Percentiles rank a stretch among this genome's conserved stretches.
Conservation (phyloP, 2,113 vertebrate genomes). For the Dicentrarchus labrax region DNA sequence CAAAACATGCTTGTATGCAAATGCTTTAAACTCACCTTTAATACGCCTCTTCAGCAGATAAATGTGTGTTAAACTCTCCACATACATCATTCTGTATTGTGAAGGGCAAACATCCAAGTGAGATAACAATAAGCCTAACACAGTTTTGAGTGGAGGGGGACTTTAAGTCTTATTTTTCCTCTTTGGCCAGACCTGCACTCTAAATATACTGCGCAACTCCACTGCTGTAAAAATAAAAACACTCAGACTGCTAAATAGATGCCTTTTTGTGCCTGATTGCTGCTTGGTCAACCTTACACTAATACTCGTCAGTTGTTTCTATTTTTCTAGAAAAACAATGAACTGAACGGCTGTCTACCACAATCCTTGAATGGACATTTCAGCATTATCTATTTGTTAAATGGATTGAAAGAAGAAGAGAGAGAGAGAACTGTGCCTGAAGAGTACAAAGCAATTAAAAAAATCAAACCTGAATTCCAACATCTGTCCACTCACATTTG, state of each 20-base stretch:
- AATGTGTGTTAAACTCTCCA: not conserved
- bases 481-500: constrained; percentile 97
- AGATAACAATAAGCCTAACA: not conserved
- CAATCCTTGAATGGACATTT: constrained; percentile 15
- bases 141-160: not conserved
- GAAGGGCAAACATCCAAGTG: not conserved
- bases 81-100: not conserved
- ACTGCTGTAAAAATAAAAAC: constrained; percentile 52
- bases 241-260: constrained; percentile 45
- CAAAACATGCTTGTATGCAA: no score
- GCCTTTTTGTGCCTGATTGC: constrained; percentile 64
- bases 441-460: constrained; percentile 96
- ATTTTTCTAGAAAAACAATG: constrained; percentile 40
- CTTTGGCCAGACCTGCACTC: not conserved
- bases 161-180: not conserved
- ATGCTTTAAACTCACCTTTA: no score
- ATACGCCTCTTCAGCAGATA: not conserved
- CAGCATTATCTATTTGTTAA: constrained; percentile 41
- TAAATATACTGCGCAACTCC: not conserved
- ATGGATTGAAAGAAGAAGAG: constrained; percentile 40
- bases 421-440: constrained; percentile 40
- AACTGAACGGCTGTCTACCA: constrained; percentile 11
- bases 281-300: constrained; percentile 54
- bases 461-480: constrained; percentile 95
- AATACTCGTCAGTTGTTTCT: constrained; percentile 30